phyloP scores from a whole-genome alignment of 2,888 invertebrate genomes.

The Macrosiphum euphorbiae region DNA sequence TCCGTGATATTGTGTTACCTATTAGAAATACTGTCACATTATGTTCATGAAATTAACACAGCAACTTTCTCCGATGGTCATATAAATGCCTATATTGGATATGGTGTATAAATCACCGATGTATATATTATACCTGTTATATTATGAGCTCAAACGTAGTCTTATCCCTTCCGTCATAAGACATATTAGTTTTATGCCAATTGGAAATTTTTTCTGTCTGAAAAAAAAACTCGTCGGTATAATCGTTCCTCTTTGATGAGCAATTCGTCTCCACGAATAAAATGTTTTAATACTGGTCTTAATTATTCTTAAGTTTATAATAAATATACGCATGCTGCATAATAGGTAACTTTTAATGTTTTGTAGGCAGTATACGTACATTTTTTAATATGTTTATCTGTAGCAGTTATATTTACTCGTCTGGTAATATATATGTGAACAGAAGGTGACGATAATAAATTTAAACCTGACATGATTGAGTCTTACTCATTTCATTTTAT shows the following conservation, averaged over 20 bases:
- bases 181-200: background rate
- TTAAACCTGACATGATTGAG: background rate
- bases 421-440: background rate
- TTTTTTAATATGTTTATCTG: background rate
- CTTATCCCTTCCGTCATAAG: background rate
- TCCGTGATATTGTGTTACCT: background rate
- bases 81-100: background rate
- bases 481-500: background rate
- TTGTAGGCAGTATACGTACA: background rate
- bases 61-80: background rate
- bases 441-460: background rate
- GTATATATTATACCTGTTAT: background rate
- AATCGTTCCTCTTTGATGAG: background rate
- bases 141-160: background rate
- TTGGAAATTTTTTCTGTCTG: background rate
- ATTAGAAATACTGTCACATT: slow-evolving; percentile 7
- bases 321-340: too few relatives aligned
- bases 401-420: background rate
- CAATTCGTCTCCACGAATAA: background rate
- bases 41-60: background rate
- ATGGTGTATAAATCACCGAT: background rate
- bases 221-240: background rate
- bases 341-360: too few relatives aligned
- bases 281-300: background rate
- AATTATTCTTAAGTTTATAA: background rate